Evolutionary conservation across 1,140 invertebrate genomes (phyloP).

Genomic region (Drosophila lacteicornis): DNA sequence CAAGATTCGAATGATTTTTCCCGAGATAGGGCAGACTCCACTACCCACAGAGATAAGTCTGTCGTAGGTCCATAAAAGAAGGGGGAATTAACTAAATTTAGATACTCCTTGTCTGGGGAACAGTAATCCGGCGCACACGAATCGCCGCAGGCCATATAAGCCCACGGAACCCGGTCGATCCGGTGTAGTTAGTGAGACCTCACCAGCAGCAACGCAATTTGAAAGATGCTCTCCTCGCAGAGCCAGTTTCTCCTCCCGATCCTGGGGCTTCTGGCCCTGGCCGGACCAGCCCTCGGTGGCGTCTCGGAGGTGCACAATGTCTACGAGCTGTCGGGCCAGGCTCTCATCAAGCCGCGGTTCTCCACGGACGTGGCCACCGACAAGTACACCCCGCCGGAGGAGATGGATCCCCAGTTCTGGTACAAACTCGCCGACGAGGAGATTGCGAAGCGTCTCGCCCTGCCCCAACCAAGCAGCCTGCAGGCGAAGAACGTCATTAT

Average conservation of each 20-base stretch:
- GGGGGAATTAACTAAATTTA: constrained; percentile 30
- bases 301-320: constrained; percentile 41
- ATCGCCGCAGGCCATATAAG: constrained; percentile 23
- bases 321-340: constrained; percentile 15
- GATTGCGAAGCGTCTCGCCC: constrained; percentile 50
- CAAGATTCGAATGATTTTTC: constrained; percentile 2
- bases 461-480: constrained; percentile 15
- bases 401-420: constrained; percentile 70
- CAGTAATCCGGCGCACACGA: constrained; percentile 22
- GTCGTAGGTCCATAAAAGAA: constrained; percentile 17
- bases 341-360: not conserved
- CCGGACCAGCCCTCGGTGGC: constrained; percentile 11
- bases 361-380: constrained; percentile 45
- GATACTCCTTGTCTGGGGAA: constrained; percentile 13
- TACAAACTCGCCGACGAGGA: constrained; percentile 58
- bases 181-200: constrained; percentile 24
- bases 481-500: constrained; percentile 90
- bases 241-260: constrained; percentile 24
- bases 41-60: constrained; percentile 13
- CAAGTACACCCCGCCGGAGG: constrained; percentile 63
- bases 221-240: constrained; percentile 22
- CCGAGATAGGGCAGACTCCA: constrained; percentile 7
- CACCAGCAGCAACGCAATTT: constrained; percentile 23
- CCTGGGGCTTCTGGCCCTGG: constrained; percentile 21
- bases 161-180: not conserved